Evolutionary conservation across 2,797 vertebrate genomes (phyloP), one percentile per base, ranked within the genome.

Genomic region (Melanotaenia parkinsoni): DNA sequence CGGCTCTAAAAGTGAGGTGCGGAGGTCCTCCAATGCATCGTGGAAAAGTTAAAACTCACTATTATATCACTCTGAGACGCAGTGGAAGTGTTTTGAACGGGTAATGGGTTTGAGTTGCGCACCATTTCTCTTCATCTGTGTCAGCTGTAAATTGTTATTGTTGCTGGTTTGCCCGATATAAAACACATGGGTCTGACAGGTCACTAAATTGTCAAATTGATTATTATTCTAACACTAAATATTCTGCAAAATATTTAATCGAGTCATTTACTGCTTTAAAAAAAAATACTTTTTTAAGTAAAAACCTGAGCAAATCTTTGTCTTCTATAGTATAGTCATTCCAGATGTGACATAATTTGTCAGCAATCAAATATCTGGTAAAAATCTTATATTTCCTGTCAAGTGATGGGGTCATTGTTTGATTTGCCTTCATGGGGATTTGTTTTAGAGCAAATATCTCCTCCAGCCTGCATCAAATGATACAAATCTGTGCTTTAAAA

Each of bases 1-100:
- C 59, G 53, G 37, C 65, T 74, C 10, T 35, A 64, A 67, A 82
- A 66, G 51, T 53, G 69, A 38, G 73, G 70, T 70, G 18, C 62
- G 33, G 50, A 43, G 62, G 63, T 77, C 63, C 16, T 3, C 43
- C 0, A 20, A 60, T 56, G 13, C 28, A 45, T 28, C 32, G 33
- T 24, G 26, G 50, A 33, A 1, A 45, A 65, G 30, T 58, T 60
- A 2, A n/a, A 35, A 33, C 18, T 22, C 13, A n/a, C 10, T 5
- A 1, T 51, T 30, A 6, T 32, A 26, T 8, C n/a, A 35, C 16
- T 35, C 1, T 28, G 4, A 7, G 14, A 16, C 11, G 13, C 2
- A 1, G 5, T 26, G 12, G 4, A 13, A 18, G 26, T 13, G 51
- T 30, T 54, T 26, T 53, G 50, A 11, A n/a, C 22, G 1, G n/a